Evolutionary conservation across 2,113 vertebrate species (phyloP), one percentile per base, ranked within the genome.

Genomic region (Cyanocitta stelleri): DNA sequence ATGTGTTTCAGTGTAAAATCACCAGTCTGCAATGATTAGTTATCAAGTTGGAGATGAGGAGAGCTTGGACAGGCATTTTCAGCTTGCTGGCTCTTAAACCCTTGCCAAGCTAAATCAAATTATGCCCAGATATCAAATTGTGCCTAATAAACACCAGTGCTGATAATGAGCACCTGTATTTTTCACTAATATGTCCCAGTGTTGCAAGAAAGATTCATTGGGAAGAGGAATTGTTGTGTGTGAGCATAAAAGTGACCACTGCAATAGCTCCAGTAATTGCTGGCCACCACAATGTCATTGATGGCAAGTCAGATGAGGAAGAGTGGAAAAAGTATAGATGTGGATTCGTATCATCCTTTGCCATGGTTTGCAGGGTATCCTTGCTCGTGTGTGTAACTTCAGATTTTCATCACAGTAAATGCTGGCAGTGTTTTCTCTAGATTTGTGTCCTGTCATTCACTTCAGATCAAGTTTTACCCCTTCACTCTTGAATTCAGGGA

Each of bases 1-100:
- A 94, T 95, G 91, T 74, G 82, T 95, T 96, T 94, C 85, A 55
- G 78, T 93, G 90, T 93, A 91, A 93, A 95, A 94, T 62, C 82
- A 78, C 52, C 44, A 14, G 35, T 48, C 49, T 13, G 3, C 59
- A 87, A 81, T 74, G 84, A 92, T 86, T 54, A 84, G 52, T 72
- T 91, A 77, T 67, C 61, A 77, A 77, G 61, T 16, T 72, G 73
- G 83, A 58, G 67, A 84, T 22, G 68, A 90, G 48, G 54, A 83
- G 44, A 77, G 16, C 24, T 88, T 86, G 92, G 72, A 63, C 32
- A 58, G 46, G 37, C 54, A 26, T 87, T 87, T 76, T 73, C 48
- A 85, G 71, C 43, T 85, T 14, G 23, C 46, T 89, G 78, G 11
- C 32, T 91, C 66, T 83, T 83, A 94, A 90, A 76, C 3, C 24